These are phyloP conservation scores for Danio rerio DNA, from an alignment of 2,113 vertebrate genomes.

Conservation along the genomic window DNA sequence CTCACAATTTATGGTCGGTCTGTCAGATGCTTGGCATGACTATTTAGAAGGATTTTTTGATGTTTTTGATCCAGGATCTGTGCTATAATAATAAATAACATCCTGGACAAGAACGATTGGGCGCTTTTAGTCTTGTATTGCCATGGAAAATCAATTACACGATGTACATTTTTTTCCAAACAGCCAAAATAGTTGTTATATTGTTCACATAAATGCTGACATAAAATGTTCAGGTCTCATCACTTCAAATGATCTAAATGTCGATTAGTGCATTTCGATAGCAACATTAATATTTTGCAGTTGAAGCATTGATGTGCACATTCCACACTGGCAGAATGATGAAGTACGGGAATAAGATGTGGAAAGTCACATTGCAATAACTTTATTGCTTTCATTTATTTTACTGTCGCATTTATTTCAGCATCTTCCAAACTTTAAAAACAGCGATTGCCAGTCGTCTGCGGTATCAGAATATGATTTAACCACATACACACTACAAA, in stretches of 20 bases:
- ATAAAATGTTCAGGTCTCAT: neutral
- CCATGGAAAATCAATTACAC: neutral
- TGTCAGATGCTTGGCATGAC: neutral
- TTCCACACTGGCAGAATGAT: neutral
- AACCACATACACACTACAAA: neutral
- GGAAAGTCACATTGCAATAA: constrained; percentile 19
- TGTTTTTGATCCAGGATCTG: constrained; percentile 6
- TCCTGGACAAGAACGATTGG: neutral
- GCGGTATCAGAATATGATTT: neutral
- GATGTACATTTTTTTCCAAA: constrained; percentile 1
- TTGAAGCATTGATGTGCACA: constrained; percentile 32
- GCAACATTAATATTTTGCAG: constrained; percentile 10
- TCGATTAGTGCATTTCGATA: constrained; percentile 18
- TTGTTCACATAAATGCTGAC: neutral
- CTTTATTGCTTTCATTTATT: constrained; percentile 49
- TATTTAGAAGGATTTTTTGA: neutral
- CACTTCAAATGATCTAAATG: constrained; percentile 13
- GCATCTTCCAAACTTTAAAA: neutral
- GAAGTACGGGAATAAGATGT: neutral
- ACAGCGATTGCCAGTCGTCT: neutral
- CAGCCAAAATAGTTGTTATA: neutral
- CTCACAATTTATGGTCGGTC: neutral
- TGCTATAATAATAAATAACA: neutral
- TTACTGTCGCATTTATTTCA: neutral
- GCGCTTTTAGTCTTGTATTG: neutral